Base-by-base conservation (phyloP, 2,888 invertebrate genomes). In the Acronicta psi region DNA sequence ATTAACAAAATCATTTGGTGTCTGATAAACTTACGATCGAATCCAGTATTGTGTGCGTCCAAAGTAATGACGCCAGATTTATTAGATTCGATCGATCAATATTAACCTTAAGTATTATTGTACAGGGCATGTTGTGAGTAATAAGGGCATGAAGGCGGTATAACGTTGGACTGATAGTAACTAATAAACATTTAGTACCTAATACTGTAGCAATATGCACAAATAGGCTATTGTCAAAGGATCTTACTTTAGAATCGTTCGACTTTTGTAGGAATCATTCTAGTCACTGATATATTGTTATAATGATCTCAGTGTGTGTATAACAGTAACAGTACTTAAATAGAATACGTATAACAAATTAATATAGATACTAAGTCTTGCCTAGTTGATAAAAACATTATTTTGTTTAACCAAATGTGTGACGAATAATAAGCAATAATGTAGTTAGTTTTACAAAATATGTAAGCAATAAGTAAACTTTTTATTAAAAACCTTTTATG, bases 241-340 rank as follows among this genome's bases (percentile, higher is more conserved):
- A 51, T 62, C 38, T 44, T 62, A n/a, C n/a, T 36, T 44, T 42
- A 54, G 41, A 53, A 38, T 55, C 25, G 42, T 59, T 47, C 53
- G 50, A 72, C 50, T 20, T 58, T 42, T 45, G 59, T 69, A 70
- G 47, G 18, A 72, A 69, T 64, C 40, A 47, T 73, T 75, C 79
- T 80, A 80, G 80, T 80, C 80, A 73, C 40, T 65, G 55, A 60
- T 65, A 61, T 63, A 31, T 67, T 29, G 34, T 34, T 36, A 52
- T 59, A 59, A 58, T 41, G 73, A 77, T 77, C 75, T 77, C 72
- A 63, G 52, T 61, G 36, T 66, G 41, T 41, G 44, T 59, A 7
- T 23, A 23, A 5, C 7, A n/a, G n/a, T n/a, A 57, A 29, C 38
- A 37, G 18, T 66, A 55, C 54, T n/a, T n/a, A n/a, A n/a, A n/a